These are phyloP conservation scores for Cynodonichthys magdalenae DNA, from an alignment of 2,797 vertebrate genomes.

Conservation along the genomic window DNA sequence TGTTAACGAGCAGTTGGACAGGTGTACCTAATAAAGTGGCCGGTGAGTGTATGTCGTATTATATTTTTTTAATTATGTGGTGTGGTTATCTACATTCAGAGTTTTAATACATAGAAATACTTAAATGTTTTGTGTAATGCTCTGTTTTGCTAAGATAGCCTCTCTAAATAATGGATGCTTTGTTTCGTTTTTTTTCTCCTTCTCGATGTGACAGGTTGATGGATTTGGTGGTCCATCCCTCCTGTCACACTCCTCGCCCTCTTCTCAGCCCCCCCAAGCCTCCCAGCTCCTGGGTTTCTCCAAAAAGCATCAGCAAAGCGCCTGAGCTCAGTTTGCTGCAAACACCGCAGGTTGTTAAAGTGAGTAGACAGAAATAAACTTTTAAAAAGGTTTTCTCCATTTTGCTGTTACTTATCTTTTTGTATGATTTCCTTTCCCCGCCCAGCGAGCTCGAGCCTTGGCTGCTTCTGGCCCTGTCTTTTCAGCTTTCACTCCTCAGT, in stretches of 20 bases:
- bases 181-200: background rate
- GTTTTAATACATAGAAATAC: no score
- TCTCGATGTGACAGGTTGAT: slow-evolving; percentile 78
- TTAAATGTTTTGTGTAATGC: background rate
- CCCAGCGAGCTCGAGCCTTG: slow-evolving; percentile 90
- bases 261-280: slow-evolving; percentile 68
- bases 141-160: background rate
- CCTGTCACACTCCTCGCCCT: slow-evolving; percentile 66
- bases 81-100: background rate
- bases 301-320: slow-evolving; percentile 74
- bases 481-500: slow-evolving; percentile 90
- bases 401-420: background rate
- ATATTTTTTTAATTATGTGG: no score
- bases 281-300: slow-evolving; percentile 70
- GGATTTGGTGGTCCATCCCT: slow-evolving; percentile 86
- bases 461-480: slow-evolving; percentile 84
- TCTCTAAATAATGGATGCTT: slow-evolving; percentile 1
- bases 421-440: background rate
- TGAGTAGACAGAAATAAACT: slow-evolving; percentile 53
- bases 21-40: no score
- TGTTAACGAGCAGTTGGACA: no score
- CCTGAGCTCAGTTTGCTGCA: slow-evolving; percentile 88
- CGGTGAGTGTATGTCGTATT: no score
- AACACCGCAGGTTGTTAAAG: slow-evolving; percentile 91
- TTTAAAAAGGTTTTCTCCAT: background rate